Conservation (phyloP, 2,888 invertebrate genomes). For the Watsonalla cultraria region DNA sequence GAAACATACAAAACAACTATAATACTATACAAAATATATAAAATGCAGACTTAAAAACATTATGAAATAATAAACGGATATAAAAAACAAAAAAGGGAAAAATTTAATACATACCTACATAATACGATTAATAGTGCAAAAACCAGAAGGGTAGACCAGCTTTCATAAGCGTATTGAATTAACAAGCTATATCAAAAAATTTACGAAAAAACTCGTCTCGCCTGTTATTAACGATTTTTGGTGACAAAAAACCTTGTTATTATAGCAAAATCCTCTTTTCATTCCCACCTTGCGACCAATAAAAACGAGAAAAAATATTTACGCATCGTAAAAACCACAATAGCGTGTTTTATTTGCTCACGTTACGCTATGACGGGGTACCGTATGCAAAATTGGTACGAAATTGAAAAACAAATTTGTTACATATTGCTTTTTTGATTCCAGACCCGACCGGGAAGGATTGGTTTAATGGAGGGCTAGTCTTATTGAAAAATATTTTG, state of each 20-base stretch:
- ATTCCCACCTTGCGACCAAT: constrained; percentile 59
- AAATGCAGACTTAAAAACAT: too few species aligned
- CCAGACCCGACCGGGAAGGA: constrained; percentile 24
- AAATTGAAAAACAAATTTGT: constrained; percentile 79
- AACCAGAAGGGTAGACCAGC: constrained; percentile 3
- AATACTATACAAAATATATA: too few species aligned
- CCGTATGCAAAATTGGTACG: constrained; percentile 77
- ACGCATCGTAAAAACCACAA: constrained; percentile 74
- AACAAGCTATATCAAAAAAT: constrained; percentile 20
- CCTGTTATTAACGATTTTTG: constrained; percentile 45
- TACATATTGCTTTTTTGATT: constrained; percentile 76
- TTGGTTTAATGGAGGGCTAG: constrained; percentile 34
- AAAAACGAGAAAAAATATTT: constrained; percentile 56
- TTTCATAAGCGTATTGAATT: constrained; percentile 10
- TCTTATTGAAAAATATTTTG: constrained; percentile 27
- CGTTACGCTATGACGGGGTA: constrained; percentile 42
- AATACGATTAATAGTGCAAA: too few species aligned
- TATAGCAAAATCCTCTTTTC: constrained; percentile 53
- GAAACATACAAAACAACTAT: too few species aligned
- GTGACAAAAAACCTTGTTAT: constrained; percentile 35
- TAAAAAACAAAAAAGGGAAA: too few species aligned
- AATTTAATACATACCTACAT: too few species aligned
- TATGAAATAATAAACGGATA: too few species aligned
- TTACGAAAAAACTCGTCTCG: constrained; percentile 23
- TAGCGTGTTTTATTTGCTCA: constrained; percentile 63